Evolutionary conservation across 2,888 invertebrate genomes (phyloP).

Genomic region (Drosophila putrida): DNA sequence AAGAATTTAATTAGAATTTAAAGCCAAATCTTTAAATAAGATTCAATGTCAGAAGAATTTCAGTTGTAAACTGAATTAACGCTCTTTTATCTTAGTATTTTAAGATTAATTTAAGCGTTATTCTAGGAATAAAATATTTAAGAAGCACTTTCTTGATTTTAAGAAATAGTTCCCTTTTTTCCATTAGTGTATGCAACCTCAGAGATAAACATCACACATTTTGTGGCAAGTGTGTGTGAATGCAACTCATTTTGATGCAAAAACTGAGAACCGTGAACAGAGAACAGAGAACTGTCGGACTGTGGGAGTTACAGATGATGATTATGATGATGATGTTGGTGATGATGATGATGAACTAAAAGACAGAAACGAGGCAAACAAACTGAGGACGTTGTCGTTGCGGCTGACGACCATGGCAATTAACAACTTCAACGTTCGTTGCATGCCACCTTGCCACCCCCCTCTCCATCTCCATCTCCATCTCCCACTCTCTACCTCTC

Average conservation of each 20-base stretch:
- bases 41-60: too few relatives aligned
- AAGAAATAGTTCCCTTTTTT: background rate
- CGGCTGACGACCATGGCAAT: slow-evolving; percentile 76
- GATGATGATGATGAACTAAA: slow-evolving; percentile 26
- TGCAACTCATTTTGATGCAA: slow-evolving; percentile 57
- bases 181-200: slow-evolving; percentile 44
- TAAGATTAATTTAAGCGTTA: too few relatives aligned
- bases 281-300: slow-evolving; percentile 2
- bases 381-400: slow-evolving; percentile 48
- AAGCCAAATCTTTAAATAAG: too few relatives aligned
- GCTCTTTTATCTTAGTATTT: too few relatives aligned
- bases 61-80: too few relatives aligned
- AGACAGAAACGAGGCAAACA: slow-evolving; percentile 23
- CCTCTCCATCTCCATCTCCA: background rate
- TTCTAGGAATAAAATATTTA: too few relatives aligned
- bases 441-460: slow-evolving; percentile 27
- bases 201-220: slow-evolving; percentile 74
- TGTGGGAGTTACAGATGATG: slow-evolving; percentile 18
- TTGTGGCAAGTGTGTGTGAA: slow-evolving; percentile 44
- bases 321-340: background rate
- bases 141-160: background rate
- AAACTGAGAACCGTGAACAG: slow-evolving; percentile 16
- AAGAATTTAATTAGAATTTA: background rate
- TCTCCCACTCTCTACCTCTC: background rate
- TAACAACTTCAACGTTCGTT: slow-evolving; percentile 80